Evolutionary conservation across 2,888 invertebrate species (phyloP), one percentile per base, ranked within the genome.

Genomic region (Ecdyonurus torrentis): DNA sequence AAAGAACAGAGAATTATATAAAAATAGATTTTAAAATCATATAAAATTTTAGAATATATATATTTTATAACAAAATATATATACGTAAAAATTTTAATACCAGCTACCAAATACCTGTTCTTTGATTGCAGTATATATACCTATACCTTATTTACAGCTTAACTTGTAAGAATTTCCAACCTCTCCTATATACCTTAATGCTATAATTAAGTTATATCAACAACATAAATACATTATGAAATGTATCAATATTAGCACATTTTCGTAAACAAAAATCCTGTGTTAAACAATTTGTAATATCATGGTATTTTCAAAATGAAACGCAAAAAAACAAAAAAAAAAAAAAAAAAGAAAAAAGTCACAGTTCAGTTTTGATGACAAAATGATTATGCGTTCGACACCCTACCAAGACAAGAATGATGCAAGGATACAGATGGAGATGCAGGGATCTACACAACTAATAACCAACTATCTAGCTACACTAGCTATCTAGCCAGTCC

Each of bases 1-100:
- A 61, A 61, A 18, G 23, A 55, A 61, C 60, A 52, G 25, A 64
- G 50, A 52, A 62, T 60, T 59, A 59, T 22, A 24, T 20, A 59
- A n/a, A 59, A 59, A n/a, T n/a, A n/a, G 18, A n/a, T 59, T 23
- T 22, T 23, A 59, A 59, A 59, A 59, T 18, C 59, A 59, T 22
- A 59, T 24, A 59, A 24, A 59, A 22, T 23, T 23, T 59, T 20
- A n/a, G 22, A 59, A 59, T 20, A 59, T 18, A 59, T n/a, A 59
- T n/a, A 59, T 23, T 3, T 22, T 22, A 20, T 20, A 59, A 59
- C 5, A 58, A n/a, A n/a, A n/a, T n/a, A n/a, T 10, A 58, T 7
- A 59, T 59, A 59, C 18, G 5, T 59, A 20, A 20, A 59, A 22
- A 37, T n/a, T n/a, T 37, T 15, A 37, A 10, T 15, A 37, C 37